Base-by-base conservation (phyloP, 2,888 invertebrate species). In the Ophioninae sp. region DNA sequence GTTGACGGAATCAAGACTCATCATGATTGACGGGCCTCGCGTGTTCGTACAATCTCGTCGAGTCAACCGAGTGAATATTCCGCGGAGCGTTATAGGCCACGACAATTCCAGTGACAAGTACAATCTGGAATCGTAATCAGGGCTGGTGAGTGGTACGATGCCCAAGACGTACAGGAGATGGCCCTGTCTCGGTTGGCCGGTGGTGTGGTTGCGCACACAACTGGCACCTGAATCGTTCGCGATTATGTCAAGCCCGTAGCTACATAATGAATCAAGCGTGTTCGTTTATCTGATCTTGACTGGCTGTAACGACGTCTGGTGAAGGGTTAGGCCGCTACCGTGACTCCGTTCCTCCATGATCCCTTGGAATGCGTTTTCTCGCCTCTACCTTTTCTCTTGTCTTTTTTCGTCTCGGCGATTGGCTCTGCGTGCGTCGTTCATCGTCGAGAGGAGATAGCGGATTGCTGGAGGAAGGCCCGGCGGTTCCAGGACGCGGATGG, bases 241-340 rank as follows among this genome's bases (percentile, higher is more conserved):
- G 82, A 85, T 84, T 81, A 84, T 82, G 81, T 84, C 79, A 77
- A 75, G 59, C 68, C 72, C 68, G 20, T 58, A 65, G 74, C 69
- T 73, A 79, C 64, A 75, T 74, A 59, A 64, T 69, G 72, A 83
- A 63, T 69, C 39, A 64, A 68, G 87, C 87, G 78, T 88, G 89
- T 90, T 90, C 41, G 90, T 91, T 91, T 91, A 91, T 92, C 91
- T 90, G 91, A 91, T 91, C 88, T 83, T 86, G 87, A 88, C 88
- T 90, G 39, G 83, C 89, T 90, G 17, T 51, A 91, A 91, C 88
- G 89, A 90, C 88, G 80, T 72, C 20, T 56, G 59, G 71, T 39
- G 75, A 68, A 13, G 51, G 51, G 51, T 51, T 51, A 13, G 44
- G 64, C 72, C 64, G 65, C 65, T 39, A 59, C 76, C 64, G 68